Evolutionary conservation across 2,888 invertebrate genomes (phyloP).

Genomic region (Acleris emargana): DNA sequence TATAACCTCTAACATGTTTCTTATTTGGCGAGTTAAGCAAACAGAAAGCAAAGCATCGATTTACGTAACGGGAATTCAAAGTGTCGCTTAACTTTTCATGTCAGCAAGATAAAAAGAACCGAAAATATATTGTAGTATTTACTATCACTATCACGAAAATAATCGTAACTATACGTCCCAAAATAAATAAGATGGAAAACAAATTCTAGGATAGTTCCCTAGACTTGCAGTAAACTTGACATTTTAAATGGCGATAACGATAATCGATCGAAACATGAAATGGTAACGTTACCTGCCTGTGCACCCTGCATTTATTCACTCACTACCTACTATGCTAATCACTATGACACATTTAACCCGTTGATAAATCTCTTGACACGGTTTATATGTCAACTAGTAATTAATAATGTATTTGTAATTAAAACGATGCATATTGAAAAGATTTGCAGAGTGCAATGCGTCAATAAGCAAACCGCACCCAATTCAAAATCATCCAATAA

Average conservation of each 20-base stretch:
- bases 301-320: conserved; percentile 32
- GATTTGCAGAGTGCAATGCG: background rate
- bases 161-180: too few species aligned
- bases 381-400: background rate
- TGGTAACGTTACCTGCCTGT: conserved; percentile 31
- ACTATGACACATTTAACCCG: conserved; percentile 5
- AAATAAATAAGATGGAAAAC: too few species aligned
- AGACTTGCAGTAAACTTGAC: background rate
- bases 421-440: background rate
- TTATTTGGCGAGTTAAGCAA: background rate
- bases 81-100: background rate
- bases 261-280: background rate
- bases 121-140: too few species aligned
- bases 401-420: too few species aligned
- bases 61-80: conserved; percentile 13
- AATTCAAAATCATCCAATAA: conserved; percentile 16
- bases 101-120: too few species aligned
- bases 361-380: background rate
- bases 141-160: too few species aligned
- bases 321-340: conserved; percentile 3
- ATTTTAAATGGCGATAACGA: conserved; percentile 1
- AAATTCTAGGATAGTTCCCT: too few species aligned
- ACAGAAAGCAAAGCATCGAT: background rate
- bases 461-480: conserved; percentile 3
- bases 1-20: conserved; percentile 1